phyloP scores from a whole-genome alignment of 2,113 vertebrate genomes.

The Probosciger aterrimus region DNA sequence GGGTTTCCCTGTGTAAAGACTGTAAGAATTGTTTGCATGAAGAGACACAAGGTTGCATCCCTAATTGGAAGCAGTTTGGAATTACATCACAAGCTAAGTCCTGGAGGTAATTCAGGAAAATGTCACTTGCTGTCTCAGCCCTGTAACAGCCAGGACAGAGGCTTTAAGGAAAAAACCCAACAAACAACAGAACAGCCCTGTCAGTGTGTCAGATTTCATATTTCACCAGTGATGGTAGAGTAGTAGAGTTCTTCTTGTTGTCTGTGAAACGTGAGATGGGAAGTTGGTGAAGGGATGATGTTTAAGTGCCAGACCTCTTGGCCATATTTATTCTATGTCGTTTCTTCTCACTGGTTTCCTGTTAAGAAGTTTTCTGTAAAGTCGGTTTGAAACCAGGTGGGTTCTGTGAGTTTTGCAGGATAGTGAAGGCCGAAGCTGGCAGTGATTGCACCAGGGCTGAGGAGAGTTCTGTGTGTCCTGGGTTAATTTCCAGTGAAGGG shows the following conservation, averaged over 20 bases:
- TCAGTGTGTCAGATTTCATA: not conserved
- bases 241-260: not conserved
- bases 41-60: not conserved
- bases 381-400: not conserved
- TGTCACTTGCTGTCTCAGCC: not conserved
- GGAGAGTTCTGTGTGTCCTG: not conserved
- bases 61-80: not conserved
- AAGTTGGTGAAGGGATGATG: not conserved
- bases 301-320: not conserved
- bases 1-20: not conserved
- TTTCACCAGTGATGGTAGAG: not conserved
- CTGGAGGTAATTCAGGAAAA: not conserved
- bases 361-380: not conserved
- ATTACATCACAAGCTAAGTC: not conserved
- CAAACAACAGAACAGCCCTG: not conserved
- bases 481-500: not conserved
- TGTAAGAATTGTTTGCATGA: not conserved
- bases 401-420: not conserved
- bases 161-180: not conserved
- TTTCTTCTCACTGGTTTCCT: not conserved
- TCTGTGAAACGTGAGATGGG: not conserved
- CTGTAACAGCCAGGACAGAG: not conserved
- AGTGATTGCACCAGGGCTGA: not conserved
- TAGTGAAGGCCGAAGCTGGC: not conserved
- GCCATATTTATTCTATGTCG: not conserved